These are phyloP conservation scores for Hypothenemus hampei DNA, from an alignment of 1,140 invertebrate species.

Conservation along the genomic window DNA sequence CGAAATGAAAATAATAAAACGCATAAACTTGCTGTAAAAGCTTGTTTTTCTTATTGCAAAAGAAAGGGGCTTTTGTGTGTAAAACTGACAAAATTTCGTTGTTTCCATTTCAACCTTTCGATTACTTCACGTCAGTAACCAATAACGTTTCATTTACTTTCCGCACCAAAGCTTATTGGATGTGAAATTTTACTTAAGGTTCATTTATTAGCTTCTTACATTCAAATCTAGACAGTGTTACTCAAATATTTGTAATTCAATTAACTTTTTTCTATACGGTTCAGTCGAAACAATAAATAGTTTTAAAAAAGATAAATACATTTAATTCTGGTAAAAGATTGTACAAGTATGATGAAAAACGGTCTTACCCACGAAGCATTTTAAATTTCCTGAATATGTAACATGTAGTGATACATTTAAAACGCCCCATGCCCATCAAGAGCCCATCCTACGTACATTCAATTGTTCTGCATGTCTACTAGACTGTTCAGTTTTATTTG, in stretches of 20 bases:
- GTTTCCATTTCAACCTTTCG: too few species aligned
- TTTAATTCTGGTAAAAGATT: constrained; percentile 14
- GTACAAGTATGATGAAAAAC: constrained; percentile 29
- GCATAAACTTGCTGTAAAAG: too few species aligned
- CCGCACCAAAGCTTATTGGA: constrained; percentile 6
- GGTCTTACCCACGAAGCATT: constrained; percentile 28
- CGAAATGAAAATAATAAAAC: too few species aligned
- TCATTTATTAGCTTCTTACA: constrained; percentile 11
- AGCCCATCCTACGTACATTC: constrained; percentile 29
- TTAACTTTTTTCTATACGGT: not conserved
- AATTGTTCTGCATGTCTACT: constrained; percentile 32
- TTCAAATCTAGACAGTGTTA: not conserved
- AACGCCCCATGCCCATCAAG: constrained; percentile 30
- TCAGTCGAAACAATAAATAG: not conserved
- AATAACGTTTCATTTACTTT: too few species aligned
- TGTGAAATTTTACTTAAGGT: constrained; percentile 11
- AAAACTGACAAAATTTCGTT: too few species aligned
- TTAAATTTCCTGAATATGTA: constrained; percentile 32
- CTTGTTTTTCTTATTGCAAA: too few species aligned
- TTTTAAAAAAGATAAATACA: not conserved
- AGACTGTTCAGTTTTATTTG: constrained; percentile 24
- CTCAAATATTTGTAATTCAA: not conserved
- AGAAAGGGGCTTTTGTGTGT: too few species aligned
- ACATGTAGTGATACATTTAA: constrained; percentile 31
- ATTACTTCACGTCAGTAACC: too few species aligned